Base-by-base conservation (phyloP, 2,888 invertebrate species). In the Zaprionus lineosus region DNA sequence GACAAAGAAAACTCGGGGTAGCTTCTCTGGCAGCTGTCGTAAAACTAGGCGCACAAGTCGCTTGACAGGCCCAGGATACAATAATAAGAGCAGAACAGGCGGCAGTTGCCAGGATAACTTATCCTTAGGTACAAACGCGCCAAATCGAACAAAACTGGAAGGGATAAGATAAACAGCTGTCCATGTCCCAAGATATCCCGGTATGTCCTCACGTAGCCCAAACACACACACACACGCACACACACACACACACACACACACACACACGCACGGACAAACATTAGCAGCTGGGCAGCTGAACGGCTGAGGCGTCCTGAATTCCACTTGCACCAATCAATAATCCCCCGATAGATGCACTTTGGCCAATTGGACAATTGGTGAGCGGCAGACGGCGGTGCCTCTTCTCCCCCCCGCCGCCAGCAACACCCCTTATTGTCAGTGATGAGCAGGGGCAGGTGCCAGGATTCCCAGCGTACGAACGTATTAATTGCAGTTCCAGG, bases 311-410 rank as follows among this genome's bases (percentile, higher is more conserved):
- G 59, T 62, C 51, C 46, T 69, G 56, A 81, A 82, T 64, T 59
- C 44, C 69, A 84, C 63, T 73, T 81, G 60, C 70, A 77, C 74
- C 74, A 84, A 78, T 84, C 82, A 78, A 78, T 84, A 84, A 71
- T 65, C 40, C 40, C 29, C 18, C 41, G 44, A 77, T 74, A 74
- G 62, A 56, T 47, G 43, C 24, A 37, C 56, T 31, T 57, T 55
- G 36, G 39, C 62, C 72, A 60, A 78, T 64, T 83, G 71, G 70
- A 71, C 55, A 7, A 26, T 8, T 12, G 8, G 36, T 37, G 40
- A 21, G n/a, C 24, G 26, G 48, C 57, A 57, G 34, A 48, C 39
- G 51, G 33, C 12, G 18, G 28, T 6, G 28, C 31, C 4, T 62
- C 24, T 18, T 62, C 40, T 39, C 41, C 48, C 36, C 47, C 21